Conservation (phyloP, 2,797 vertebrate species). For the Chelonia mydas region DNA sequence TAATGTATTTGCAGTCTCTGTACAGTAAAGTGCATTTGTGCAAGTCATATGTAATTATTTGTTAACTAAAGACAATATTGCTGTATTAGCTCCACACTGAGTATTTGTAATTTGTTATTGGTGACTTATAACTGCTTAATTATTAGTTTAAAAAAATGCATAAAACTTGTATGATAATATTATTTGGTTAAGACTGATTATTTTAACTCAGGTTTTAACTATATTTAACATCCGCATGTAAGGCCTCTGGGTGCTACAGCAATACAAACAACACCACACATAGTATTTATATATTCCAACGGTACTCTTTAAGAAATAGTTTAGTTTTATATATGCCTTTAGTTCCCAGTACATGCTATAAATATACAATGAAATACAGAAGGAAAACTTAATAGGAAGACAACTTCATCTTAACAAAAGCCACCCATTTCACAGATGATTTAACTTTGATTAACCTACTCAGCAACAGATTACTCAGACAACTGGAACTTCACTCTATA, state of each 20-base stretch:
- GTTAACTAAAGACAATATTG: neutral
- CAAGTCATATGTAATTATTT: neutral
- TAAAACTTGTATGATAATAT: neutral
- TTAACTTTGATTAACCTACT: conserved; percentile 85
- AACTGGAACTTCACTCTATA: conserved; percentile 80
- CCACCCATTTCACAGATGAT: conserved; percentile 86
- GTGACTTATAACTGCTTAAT: neutral
- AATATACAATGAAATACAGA: conserved; percentile 68
- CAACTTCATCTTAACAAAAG: conserved; percentile 82
- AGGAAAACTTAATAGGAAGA: conserved; percentile 75
- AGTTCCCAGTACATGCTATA: conserved; percentile 41
- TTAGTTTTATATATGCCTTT: conserved; percentile 18
- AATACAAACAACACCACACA: neutral
- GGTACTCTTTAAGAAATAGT: neutral
- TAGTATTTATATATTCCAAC: neutral
- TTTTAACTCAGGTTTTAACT: neutral
- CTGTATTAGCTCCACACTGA: neutral
- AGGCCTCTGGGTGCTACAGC: neutral
- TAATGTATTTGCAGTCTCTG: neutral
- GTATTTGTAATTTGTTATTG: neutral
- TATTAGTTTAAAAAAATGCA: neutral
- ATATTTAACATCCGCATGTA: neutral
- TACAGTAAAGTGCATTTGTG: neutral
- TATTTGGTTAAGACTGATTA: neutral
- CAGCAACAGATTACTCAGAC: conserved; percentile 82